Evolutionary conservation across 2,113 vertebrate species (phyloP).

Genomic region (Pithys albifrons): DNA sequence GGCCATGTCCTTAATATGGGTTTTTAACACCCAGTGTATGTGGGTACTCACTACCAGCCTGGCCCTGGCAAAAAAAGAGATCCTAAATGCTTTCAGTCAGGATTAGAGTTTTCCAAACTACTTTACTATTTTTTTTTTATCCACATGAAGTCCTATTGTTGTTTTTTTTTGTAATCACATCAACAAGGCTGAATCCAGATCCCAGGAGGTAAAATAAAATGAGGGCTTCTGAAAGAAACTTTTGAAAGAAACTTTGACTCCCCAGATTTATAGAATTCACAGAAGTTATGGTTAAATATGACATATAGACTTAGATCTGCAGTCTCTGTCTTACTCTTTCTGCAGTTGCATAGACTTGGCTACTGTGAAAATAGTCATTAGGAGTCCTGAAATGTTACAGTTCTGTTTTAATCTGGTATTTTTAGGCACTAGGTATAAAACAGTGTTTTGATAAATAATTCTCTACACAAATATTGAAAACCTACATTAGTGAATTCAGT

Average conservation of each 20-base stretch:
- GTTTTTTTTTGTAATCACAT: neutral
- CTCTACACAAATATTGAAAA: neutral
- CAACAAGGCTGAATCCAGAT: neutral
- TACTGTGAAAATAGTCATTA: neutral
- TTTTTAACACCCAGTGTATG: neutral
- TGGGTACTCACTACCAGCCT: neutral
- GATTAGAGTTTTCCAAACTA: neutral
- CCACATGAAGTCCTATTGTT: neutral
- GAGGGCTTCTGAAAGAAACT: neutral
- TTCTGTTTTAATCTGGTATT: neutral
- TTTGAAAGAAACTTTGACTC: neutral
- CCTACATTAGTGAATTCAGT: neutral
- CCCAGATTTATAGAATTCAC: neutral
- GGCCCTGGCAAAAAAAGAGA: neutral
- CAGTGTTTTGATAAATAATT: neutral
- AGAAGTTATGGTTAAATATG: neutral
- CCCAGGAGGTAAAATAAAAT: neutral
- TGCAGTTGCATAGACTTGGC: neutral
- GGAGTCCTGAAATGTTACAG: neutral
- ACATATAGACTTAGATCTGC: neutral
- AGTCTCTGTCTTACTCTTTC: neutral
- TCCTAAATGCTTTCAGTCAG: neutral
- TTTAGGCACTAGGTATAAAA: neutral
- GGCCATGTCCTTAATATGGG: neutral
- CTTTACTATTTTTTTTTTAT: neutral